These are phyloP conservation scores for Caenorhabditis drosophilae DNA, from an alignment of 2,888 invertebrate species.

Conservation along the genomic window DNA sequence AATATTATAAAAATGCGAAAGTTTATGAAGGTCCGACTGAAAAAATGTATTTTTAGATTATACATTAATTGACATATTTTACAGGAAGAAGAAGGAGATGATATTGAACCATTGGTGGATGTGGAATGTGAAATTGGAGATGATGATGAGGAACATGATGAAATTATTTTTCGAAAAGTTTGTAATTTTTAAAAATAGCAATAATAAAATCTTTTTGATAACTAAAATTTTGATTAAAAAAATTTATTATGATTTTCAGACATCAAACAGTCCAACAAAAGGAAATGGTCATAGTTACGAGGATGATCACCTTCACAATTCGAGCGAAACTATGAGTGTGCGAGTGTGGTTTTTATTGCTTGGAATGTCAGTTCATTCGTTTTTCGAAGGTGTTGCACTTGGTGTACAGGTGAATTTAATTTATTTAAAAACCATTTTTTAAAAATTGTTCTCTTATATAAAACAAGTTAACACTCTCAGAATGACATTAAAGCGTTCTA, in stretches of 20 bases:
- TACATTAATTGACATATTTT: constrained; percentile 1
- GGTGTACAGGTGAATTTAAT: constrained; percentile 73
- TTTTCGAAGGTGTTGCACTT: constrained; percentile 75
- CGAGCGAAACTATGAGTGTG: constrained; percentile 29
- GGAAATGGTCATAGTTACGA: background rate
- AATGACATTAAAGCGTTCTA: constrained; percentile 49
- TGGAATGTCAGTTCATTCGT: constrained; percentile 74
- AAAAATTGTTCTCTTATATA: background rate
- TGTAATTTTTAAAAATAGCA: background rate
- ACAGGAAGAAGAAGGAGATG: constrained; percentile 40
- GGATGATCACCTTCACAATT: constrained; percentile 9
- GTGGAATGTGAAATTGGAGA: constrained; percentile 24
- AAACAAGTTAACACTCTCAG: constrained; percentile 14
- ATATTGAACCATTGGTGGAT: constrained; percentile 38
- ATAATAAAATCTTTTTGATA: no score
- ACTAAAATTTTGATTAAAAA: background rate
- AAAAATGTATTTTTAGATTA: background rate
- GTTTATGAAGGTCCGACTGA: constrained; percentile 17
- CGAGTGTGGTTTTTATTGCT: constrained; percentile 70
- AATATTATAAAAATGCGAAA: constrained; percentile 25
- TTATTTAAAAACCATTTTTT: background rate
- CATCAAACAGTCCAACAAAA: constrained; percentile 4
- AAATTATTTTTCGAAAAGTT: constrained; percentile 58
- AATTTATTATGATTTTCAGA: constrained; percentile 4
- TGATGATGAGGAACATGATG: constrained; percentile 53